phyloP scores from a whole-genome alignment of 2,113 vertebrate species.

The Notiomystis cincta region DNA sequence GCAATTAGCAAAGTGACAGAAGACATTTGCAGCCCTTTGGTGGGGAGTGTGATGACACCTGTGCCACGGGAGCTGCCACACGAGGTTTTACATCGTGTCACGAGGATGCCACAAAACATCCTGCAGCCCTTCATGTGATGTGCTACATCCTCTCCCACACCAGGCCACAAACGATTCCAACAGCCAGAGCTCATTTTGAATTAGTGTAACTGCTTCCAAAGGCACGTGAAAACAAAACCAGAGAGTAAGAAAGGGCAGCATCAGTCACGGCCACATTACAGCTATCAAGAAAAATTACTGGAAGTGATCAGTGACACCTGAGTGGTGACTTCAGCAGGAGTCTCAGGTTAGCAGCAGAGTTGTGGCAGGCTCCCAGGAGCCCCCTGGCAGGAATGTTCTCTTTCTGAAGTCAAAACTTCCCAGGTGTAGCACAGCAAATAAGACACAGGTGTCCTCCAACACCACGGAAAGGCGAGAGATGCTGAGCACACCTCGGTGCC shows the following conservation, averaged over 20 bases:
- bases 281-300: conserved; percentile 1
- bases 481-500: background rate
- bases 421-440: background rate
- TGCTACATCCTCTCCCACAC: background rate
- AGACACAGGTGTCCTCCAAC: background rate
- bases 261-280: background rate
- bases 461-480: background rate
- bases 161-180: background rate
- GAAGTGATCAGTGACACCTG: background rate
- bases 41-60: conserved; percentile 4
- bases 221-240: conserved; percentile 2
- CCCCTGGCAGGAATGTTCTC: background rate
- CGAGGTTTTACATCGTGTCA: conserved; percentile 45
- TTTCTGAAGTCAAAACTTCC: background rate
- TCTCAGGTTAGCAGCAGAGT: background rate
- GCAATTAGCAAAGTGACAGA: conserved; percentile 61
- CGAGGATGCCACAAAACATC: conserved; percentile 49
- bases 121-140: conserved; percentile 29
- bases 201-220: conserved; percentile 30
- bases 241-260: background rate
- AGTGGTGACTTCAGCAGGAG: background rate
- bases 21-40: background rate
- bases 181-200: background rate
- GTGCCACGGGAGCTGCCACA: conserved; percentile 28
- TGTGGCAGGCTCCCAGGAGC: background rate